Conservation (phyloP, 2,888 invertebrate genomes). For the Plagiodera versicolora region DNA sequence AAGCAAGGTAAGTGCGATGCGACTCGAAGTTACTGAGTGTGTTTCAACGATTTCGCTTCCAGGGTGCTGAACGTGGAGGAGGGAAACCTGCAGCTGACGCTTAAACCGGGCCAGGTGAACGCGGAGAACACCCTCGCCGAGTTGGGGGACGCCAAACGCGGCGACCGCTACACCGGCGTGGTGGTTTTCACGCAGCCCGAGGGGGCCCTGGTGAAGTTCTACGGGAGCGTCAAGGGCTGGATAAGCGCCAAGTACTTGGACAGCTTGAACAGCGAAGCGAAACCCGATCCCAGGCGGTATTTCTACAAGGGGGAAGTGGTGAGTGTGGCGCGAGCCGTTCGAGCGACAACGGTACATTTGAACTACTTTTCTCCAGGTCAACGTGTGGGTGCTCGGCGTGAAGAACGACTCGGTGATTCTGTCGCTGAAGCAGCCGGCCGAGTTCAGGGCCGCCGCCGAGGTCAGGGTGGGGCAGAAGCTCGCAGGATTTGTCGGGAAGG, state of each 20-base stretch:
- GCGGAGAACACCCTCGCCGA: conserved; percentile 59
- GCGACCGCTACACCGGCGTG: conserved; percentile 61
- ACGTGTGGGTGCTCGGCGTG: conserved; percentile 55
- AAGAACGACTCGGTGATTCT: conserved; percentile 55
- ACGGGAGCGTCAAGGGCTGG: conserved; percentile 60
- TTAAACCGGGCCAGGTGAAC: conserved; percentile 66
- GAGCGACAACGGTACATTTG: neutral
- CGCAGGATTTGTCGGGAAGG: conserved; percentile 51
- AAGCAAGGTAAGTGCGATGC: conserved; percentile 55
- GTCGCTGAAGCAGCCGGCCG: conserved; percentile 47
- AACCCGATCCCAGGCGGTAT: conserved; percentile 51
- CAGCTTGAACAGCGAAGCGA: conserved; percentile 30
- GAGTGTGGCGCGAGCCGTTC: conserved; percentile 16
- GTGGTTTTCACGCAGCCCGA: conserved; percentile 56
- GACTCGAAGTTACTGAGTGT: neutral
- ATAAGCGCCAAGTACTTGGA: conserved; percentile 45
- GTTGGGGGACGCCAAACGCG: conserved; percentile 58
- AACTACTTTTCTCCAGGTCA: conserved; percentile 58
- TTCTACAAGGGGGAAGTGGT: conserved; percentile 66
- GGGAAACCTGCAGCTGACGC: conserved; percentile 61
- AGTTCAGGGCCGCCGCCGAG: conserved; percentile 35
- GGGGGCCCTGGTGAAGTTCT: conserved; percentile 63
- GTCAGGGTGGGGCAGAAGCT: conserved; percentile 53
- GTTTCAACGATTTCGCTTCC: too few relatives aligned
- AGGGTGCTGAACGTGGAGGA: conserved; percentile 60